Conservation (phyloP, 2,113 vertebrate genomes). For the Mus pahari region DNA sequence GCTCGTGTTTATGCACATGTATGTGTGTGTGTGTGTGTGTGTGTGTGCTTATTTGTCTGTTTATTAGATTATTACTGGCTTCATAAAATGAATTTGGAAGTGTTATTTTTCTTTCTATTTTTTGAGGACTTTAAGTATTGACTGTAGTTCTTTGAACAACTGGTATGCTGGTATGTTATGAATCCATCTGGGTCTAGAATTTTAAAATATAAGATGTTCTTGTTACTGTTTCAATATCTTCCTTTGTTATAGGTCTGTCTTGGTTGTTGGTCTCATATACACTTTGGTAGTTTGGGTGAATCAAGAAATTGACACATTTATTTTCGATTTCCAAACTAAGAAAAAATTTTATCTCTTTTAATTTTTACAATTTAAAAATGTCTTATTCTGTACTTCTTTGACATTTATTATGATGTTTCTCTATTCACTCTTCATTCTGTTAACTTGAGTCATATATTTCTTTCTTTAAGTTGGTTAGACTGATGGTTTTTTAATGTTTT, state of each 20-base stretch:
- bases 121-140: background rate
- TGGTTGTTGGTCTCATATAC: background rate
- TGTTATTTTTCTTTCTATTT: background rate
- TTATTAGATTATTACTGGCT: background rate
- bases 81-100: background rate
- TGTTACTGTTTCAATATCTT: background rate
- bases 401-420: background rate
- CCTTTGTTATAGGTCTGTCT: background rate
- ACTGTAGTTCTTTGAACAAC: background rate
- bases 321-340: background rate
- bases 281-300: background rate
- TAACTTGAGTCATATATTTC: background rate
- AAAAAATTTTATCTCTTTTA: background rate
- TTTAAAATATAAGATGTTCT: background rate
- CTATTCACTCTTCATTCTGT: background rate
- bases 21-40: background rate
- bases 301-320: background rate
- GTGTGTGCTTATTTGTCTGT: background rate
- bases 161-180: background rate
- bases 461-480: background rate
- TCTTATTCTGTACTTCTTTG: background rate
- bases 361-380: no score
- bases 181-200: background rate
- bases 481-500: background rate
- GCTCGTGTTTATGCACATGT: background rate